A percentile compares a stretch with the other conserved stretches of the same genome.
These are phyloP conservation scores for Centroberyx gerrardi DNA, from an alignment of 2,797 vertebrate genomes.

Conservation along the genomic window DNA sequence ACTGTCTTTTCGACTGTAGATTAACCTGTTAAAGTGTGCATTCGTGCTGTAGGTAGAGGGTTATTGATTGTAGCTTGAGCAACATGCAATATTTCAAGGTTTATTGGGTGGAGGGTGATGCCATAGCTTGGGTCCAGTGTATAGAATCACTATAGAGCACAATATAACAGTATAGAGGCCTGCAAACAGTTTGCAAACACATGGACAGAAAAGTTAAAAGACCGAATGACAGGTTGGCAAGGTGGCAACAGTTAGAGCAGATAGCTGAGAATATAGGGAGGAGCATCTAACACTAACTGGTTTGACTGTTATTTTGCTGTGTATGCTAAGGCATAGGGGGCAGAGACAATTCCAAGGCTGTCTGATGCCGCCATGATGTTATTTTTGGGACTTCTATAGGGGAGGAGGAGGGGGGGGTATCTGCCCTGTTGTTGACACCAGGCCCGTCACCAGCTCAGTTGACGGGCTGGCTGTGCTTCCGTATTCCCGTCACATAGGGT, in stretches of 20 bases:
- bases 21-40: too few species aligned
- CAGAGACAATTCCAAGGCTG: slow-evolving; percentile 48
- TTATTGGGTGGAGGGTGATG: too few species aligned
- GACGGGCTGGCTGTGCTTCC: slow-evolving; percentile 38
- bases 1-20: too few species aligned
- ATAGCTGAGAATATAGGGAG: neutral
- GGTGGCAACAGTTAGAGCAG: neutral
- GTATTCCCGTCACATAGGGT: slow-evolving; percentile 72
- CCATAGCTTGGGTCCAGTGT: too few species aligned
- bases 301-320: slow-evolving; percentile 5
- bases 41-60: too few species aligned
- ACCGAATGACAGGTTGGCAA: neutral
- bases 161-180: neutral
- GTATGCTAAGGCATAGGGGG: neutral
- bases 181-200: neutral
- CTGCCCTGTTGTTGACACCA: slow-evolving; percentile 60
- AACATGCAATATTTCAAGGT: too few species aligned
- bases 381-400: slow-evolving; percentile 35
- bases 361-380: slow-evolving; percentile 39
- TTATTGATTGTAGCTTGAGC: too few species aligned
- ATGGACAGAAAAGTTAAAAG: neutral
- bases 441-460: slow-evolving; percentile 60
- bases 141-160: too few species aligned
- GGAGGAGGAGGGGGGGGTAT: slow-evolving; percentile 17
- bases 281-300: neutral